A percentile compares a stretch with the other conserved stretches of the same genome.
Evolutionary conservation across 2,888 invertebrate species (phyloP).

Genomic region (Pollenia amentaria): DNA sequence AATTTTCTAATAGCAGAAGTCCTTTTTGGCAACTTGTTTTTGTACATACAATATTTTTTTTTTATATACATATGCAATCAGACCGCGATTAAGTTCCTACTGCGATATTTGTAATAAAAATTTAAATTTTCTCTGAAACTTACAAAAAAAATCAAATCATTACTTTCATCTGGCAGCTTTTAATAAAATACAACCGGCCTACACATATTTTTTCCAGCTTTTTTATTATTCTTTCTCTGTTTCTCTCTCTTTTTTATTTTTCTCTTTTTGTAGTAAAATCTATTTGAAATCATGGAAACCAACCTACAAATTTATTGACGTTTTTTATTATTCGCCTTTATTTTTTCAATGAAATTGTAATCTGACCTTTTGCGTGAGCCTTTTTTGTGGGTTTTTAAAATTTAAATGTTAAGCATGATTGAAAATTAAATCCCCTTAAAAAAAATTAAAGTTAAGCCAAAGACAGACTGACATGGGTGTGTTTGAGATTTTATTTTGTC

Average conservation of each 20-base stretch:
- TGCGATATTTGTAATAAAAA: too few species aligned
- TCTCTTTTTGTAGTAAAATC: slow-evolving; percentile 37
- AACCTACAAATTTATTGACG: slow-evolving; percentile 65
- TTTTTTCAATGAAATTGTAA: slow-evolving; percentile 83
- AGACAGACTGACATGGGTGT: slow-evolving; percentile 43
- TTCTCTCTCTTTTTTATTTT: not conserved
- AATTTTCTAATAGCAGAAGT: too few species aligned
- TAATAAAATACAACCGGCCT: slow-evolving; percentile 26
- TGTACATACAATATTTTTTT: too few species aligned
- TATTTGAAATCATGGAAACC: slow-evolving; percentile 53
- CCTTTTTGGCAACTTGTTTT: too few species aligned
- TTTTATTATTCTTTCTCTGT: slow-evolving; percentile 13
- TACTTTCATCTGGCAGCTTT: slow-evolving; percentile 36
- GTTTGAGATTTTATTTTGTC: slow-evolving; percentile 1
- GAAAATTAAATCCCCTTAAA: slow-evolving; percentile 34
- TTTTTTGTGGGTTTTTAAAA: slow-evolving; percentile 46
- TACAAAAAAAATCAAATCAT: not conserved
- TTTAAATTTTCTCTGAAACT: too few species aligned
- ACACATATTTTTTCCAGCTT: slow-evolving; percentile 31
- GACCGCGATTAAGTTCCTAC: too few species aligned
- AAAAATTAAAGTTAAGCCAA: slow-evolving; percentile 8
- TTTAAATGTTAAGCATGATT: slow-evolving; percentile 66
- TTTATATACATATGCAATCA: too few species aligned
- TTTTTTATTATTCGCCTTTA: slow-evolving; percentile 72
- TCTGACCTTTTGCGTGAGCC: slow-evolving; percentile 79